phyloP scores from a whole-genome alignment of 1,140 invertebrate species.

The Heliothis virescens region DNA sequence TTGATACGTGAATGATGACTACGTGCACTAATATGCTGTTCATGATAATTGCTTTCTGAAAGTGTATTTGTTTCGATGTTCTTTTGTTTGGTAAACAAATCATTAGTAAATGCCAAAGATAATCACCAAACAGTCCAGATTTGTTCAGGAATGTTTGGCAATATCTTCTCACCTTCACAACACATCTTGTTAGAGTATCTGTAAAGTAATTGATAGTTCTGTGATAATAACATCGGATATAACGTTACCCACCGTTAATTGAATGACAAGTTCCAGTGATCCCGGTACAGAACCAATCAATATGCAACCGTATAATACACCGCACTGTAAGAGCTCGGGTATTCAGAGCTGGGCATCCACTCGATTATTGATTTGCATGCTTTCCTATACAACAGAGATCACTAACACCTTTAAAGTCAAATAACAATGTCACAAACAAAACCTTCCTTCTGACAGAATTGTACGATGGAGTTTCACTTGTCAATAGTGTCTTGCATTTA shows the following conservation, averaged over 20 bases:
- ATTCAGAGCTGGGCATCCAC: constrained; percentile 74
- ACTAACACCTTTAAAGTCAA: constrained; percentile 75
- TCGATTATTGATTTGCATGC: constrained; percentile 83
- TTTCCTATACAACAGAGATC: constrained; percentile 75
- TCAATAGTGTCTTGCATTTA: constrained; percentile 76
- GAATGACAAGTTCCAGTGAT: constrained; percentile 69
- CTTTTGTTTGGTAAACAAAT: constrained; percentile 31
- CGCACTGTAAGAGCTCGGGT: constrained; percentile 75
- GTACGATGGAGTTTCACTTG: constrained; percentile 82
- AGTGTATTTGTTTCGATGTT: neutral
- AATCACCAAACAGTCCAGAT: constrained; percentile 1
- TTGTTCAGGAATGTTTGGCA: constrained; percentile 8
- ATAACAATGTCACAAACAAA: constrained; percentile 75
- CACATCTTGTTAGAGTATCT: constrained; percentile 18
- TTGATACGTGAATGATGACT: neutral
- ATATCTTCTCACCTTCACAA: constrained; percentile 9
- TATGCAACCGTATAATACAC: constrained; percentile 80
- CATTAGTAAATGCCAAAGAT: constrained; percentile 21
- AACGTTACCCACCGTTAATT: constrained; percentile 67
- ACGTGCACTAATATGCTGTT: neutral
- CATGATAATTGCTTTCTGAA: constrained; percentile 1
- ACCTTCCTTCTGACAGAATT: constrained; percentile 71
- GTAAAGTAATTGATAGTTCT: constrained; percentile 1
- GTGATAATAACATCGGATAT: neutral
- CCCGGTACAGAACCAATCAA: constrained; percentile 76